A percentile compares a stretch with the other conserved stretches of the same genome.
Conservation (phyloP, 1,140 invertebrate species). For the Procambarus virginalis region DNA sequence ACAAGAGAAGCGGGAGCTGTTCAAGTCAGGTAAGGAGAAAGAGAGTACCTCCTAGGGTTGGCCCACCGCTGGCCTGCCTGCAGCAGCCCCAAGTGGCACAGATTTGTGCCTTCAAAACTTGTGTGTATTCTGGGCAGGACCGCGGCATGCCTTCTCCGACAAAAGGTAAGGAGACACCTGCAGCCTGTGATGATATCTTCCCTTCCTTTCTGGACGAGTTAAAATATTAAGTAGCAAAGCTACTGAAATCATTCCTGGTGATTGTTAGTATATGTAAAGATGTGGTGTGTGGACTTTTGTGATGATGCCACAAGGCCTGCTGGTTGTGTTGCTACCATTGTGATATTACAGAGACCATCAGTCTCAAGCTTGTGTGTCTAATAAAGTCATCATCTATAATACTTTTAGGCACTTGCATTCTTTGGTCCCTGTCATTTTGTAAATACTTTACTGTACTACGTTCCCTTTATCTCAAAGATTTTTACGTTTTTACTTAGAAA, state of each 20-base stretch:
- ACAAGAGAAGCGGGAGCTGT: conserved; percentile 69
- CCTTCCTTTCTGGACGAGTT: conserved; percentile 44
- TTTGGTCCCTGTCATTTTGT: conserved; percentile 67
- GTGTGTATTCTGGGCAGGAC: conserved; percentile 63
- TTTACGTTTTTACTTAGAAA: conserved; percentile 65
- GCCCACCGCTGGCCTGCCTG: conserved; percentile 55
- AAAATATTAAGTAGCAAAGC: conserved; percentile 55
- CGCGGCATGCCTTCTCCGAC: conserved; percentile 51
- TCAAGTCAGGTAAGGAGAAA: conserved; percentile 66
- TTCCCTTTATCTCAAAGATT: conserved; percentile 65
- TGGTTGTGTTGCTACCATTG: conserved; percentile 66
- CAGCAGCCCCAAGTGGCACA: conserved; percentile 46
- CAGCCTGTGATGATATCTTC: conserved; percentile 60
- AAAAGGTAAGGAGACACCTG: conserved; percentile 46
- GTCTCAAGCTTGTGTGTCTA: conserved; percentile 62
- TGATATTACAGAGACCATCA: conserved; percentile 67
- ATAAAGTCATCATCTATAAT: conserved; percentile 33
- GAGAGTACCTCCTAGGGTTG: conserved; percentile 65
- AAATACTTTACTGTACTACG: conserved; percentile 55
- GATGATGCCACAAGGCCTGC: conserved; percentile 61
- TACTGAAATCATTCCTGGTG: conserved; percentile 66
- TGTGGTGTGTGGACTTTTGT: conserved; percentile 45
- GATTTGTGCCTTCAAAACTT: conserved; percentile 60
- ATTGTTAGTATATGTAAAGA: conserved; percentile 62
- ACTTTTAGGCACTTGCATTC: conserved; percentile 54